Conservation (phyloP, 2,797 vertebrate species). For the Chaenodraco wilsoni region DNA sequence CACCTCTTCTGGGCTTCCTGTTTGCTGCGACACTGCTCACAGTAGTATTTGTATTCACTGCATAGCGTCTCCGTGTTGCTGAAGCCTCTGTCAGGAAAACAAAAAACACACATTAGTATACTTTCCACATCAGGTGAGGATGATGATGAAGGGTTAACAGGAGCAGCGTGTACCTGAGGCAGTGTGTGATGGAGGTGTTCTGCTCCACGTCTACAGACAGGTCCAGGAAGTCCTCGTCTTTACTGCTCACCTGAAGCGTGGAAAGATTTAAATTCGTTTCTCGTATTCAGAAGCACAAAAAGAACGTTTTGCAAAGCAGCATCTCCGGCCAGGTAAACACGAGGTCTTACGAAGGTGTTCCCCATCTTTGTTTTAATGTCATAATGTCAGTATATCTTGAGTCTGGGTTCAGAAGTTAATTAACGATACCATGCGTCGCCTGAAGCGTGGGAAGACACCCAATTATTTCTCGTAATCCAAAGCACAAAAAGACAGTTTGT, state of each 20-base stretch:
- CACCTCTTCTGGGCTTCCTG: constrained; percentile 93
- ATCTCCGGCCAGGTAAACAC: background rate
- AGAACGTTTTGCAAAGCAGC: too few relatives aligned
- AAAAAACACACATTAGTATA: background rate
- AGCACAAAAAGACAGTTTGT: too few relatives aligned
- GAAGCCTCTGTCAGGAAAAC: constrained; percentile 83
- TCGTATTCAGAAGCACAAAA: too few relatives aligned
- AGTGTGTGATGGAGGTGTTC: constrained; percentile 95
- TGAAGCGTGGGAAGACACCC: too few relatives aligned
- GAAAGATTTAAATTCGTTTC: background rate
- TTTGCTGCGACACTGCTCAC: constrained; percentile 98
- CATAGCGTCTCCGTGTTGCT: constrained; percentile 98
- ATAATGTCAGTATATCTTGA: too few relatives aligned
- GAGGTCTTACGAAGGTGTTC: background rate
- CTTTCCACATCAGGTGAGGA: background rate
- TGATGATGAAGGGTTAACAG: too few relatives aligned
- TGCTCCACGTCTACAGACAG: constrained; percentile 94
- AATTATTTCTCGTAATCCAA: too few relatives aligned
- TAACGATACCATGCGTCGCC: too few relatives aligned
- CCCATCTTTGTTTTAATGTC: too few relatives aligned
- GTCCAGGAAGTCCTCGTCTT: constrained; percentile 94
- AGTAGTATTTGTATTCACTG: constrained; percentile 99
- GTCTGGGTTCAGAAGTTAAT: too few relatives aligned
- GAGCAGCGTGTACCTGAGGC: constrained; percentile 84
- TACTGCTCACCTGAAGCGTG: constrained; percentile 89